Base-by-base conservation (phyloP, 2,888 invertebrate species). In the Esperia sulphurella region DNA sequence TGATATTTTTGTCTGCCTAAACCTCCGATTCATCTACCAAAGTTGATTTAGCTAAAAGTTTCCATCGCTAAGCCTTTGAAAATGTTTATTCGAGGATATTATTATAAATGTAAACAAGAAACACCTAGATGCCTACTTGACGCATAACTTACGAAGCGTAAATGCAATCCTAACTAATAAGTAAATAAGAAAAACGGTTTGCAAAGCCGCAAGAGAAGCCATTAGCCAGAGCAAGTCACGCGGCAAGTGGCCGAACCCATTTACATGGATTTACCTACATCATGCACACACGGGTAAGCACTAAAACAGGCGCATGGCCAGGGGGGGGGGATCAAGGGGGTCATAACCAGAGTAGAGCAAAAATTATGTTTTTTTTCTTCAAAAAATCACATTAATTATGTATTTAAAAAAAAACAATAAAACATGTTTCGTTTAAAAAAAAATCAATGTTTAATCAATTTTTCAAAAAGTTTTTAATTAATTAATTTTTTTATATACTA, bases 201-300 rank as follows among this genome's bases (percentile, higher is more conserved):
- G 2, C 5, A 31, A 8, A 8, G 31, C 31, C 31, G 31, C 31
- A 31, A 31, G 3, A 10, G 9, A 10, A n/a, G 35, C 35, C 35
- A 35, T 35, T 35, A 35, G 10, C 3, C 35, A 35, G 14, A 50
- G 43, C 14, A 44, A 49, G n/a, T 46, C 54, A 61, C 51, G 59
- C 61, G 50, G 48, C 14, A 50, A 47, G 14, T 28, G 41, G 35
- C 21, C 21, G 21, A 21, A 46, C 43, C 35, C 3, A 57, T 61
- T 57, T 57, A 52, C 57, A 56, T 58, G 52, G 57, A 60, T 62
- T 57, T 61, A 54, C 59, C 60, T 61, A 51, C 42, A 31, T 42
- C 50, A 51, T 21, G 21, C 48, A 52, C 49, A 45, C 48, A 48
- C 51, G 45, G 51, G 45, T 48, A 43, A n/a, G n/a, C n/a, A n/a